Percentiles rank a stretch among this genome's conserved stretches.
phyloP scores from a whole-genome alignment of 2,113 vertebrate genomes.

The Caloenas nicobarica region DNA sequence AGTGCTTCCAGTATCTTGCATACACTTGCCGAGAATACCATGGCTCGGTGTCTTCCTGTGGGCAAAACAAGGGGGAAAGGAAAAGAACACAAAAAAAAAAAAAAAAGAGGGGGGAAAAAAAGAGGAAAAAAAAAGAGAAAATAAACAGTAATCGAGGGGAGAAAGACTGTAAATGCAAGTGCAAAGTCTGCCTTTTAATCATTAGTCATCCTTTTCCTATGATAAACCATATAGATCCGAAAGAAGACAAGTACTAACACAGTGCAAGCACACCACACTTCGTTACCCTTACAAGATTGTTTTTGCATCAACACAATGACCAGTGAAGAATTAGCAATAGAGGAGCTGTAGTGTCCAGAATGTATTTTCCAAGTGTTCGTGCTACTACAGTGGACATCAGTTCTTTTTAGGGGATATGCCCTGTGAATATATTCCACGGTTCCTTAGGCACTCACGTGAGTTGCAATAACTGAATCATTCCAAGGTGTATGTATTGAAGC shows the following conservation, averaged over 20 bases:
- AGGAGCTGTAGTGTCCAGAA: neutral
- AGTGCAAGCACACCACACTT: neutral
- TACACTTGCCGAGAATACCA: slow-evolving; percentile 83
- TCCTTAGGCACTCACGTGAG: neutral
- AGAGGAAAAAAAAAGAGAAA: neutral
- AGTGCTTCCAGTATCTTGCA: slow-evolving; percentile 90
- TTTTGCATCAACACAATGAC: neutral
- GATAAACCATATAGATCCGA: neutral
- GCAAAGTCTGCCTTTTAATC: neutral
- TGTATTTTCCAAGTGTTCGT: neutral
- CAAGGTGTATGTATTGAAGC: neutral
- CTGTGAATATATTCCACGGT: neutral
- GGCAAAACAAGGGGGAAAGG: neutral
- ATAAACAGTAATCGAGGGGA: neutral
- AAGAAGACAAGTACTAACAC: neutral
- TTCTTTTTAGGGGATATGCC: neutral
- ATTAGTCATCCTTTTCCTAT: neutral
- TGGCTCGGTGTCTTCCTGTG: neutral
- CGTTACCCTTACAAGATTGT: neutral
- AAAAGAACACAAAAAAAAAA: neutral
- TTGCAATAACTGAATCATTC: neutral
- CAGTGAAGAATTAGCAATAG: neutral
- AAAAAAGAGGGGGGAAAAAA: no score
- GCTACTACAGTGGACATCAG: neutral
- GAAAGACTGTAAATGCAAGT: neutral